phyloP scores from a whole-genome alignment of 2,797 vertebrate species.

The Coranthus polyacanthus region DNA sequence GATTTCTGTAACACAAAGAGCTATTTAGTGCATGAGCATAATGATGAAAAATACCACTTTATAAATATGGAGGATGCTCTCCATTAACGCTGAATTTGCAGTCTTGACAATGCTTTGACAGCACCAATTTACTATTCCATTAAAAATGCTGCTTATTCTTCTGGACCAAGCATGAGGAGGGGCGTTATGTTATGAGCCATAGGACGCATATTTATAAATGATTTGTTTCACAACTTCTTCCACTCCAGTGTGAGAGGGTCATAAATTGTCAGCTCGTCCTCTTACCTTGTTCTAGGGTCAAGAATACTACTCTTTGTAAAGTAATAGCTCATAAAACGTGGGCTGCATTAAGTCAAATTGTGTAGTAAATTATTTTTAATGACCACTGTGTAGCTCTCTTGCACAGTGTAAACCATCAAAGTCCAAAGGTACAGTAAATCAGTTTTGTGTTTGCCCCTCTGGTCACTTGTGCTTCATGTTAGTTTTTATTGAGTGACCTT shows the following conservation, averaged over 20 bases:
- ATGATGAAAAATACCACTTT: slow-evolving; percentile 45
- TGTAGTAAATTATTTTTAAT: slow-evolving; percentile 44
- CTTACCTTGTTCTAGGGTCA: slow-evolving; percentile 42
- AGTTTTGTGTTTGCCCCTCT: slow-evolving; percentile 17
- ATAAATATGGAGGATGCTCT: slow-evolving; percentile 31
- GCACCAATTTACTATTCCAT: slow-evolving; percentile 53
- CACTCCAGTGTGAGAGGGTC: neutral
- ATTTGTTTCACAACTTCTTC: slow-evolving; percentile 45
- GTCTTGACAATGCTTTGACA: slow-evolving; percentile 48
- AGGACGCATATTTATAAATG: slow-evolving; percentile 45
- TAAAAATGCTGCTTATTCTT: slow-evolving; percentile 32
- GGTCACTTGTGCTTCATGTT: slow-evolving; percentile 1
- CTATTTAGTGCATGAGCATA: slow-evolving; percentile 18
- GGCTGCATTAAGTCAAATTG: slow-evolving; percentile 26
- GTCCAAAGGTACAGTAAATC: slow-evolving; percentile 27
- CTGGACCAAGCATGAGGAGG: slow-evolving; percentile 2
- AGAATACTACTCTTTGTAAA: slow-evolving; percentile 25
- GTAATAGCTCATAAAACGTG: slow-evolving; percentile 45
- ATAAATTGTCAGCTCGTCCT: slow-evolving; percentile 46
- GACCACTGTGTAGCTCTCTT: slow-evolving; percentile 2
- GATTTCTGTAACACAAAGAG: slow-evolving; percentile 27
- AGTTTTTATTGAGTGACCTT: slow-evolving; percentile 29
- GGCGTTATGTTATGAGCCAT: slow-evolving; percentile 30
- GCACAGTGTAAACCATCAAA: slow-evolving; percentile 8
- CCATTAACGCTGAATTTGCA: slow-evolving; percentile 58